A percentile compares a stretch with the other conserved stretches of the same genome.
These are phyloP conservation scores for Callipepla squamata DNA, from an alignment of 2,113 vertebrate genomes.

Conservation along the genomic window DNA sequence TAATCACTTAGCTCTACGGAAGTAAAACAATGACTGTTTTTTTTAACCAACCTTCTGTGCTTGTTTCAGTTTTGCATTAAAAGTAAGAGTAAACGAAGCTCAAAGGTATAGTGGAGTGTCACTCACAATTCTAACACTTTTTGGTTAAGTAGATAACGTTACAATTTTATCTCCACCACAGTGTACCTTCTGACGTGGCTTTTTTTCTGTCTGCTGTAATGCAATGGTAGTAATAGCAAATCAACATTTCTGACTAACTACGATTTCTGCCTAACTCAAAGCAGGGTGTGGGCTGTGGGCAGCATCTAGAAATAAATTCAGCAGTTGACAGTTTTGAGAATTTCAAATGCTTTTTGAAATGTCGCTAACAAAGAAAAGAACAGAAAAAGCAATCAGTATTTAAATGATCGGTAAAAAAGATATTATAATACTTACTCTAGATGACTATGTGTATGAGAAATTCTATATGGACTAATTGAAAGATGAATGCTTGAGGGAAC, in stretches of 20 bases:
- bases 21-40: neutral
- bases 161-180: neutral
- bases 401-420: neutral
- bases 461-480: neutral
- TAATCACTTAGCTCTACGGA: neutral
- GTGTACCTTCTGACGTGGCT: neutral
- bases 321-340: neutral
- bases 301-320: neutral
- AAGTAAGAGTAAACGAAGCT: neutral
- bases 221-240: neutral
- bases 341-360: neutral
- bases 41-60: slow-evolving; percentile 3
- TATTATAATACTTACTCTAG: neutral
- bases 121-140: neutral
- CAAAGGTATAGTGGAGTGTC: neutral
- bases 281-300: neutral
- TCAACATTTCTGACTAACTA: neutral
- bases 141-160: neutral
- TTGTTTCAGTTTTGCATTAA: neutral
- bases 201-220: neutral
- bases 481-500: neutral
- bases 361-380: neutral
- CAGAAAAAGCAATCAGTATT: neutral
- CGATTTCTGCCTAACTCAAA: neutral
- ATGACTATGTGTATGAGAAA: slow-evolving; percentile 1